Percentiles rank a stretch among this genome's conserved stretches.
phyloP scores from a whole-genome alignment of 2,888 invertebrate genomes.

The Netelia melanura region DNA sequence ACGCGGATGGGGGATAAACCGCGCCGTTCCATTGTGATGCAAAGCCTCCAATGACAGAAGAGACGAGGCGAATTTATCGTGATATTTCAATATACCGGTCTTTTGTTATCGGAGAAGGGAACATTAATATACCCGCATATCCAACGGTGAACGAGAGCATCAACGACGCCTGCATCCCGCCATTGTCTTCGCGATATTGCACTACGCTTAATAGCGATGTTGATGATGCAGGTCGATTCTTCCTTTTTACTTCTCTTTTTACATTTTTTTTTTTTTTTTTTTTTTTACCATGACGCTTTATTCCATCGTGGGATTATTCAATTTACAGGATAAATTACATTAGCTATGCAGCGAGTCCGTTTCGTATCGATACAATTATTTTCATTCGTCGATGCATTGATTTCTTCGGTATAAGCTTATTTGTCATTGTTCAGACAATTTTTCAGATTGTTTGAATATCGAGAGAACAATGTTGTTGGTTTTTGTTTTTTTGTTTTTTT shows the following conservation, averaged over 20 bases:
- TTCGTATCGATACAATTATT: background rate
- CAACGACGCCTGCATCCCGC: background rate
- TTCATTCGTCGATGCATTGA: too few species aligned
- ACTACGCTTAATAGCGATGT: background rate
- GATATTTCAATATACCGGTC: constrained; percentile 25
- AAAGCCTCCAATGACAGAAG: background rate
- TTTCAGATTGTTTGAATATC: too few species aligned
- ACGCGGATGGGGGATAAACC: background rate
- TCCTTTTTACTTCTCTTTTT: background rate
- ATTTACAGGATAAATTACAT: constrained; percentile 5
- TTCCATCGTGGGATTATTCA: constrained; percentile 15
- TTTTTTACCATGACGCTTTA: background rate
- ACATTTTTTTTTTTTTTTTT: background rate
- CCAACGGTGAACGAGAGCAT: background rate
- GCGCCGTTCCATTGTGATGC: background rate
- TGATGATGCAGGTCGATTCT: background rate
- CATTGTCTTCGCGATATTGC: constrained; percentile 15
- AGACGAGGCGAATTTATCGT: constrained; percentile 7
- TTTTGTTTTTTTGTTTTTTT: too few species aligned
- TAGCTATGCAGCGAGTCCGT: background rate
- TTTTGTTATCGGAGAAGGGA: constrained; percentile 24
- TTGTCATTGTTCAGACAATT: too few species aligned
- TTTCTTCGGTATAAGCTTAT: too few species aligned
- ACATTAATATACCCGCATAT: constrained; percentile 12
- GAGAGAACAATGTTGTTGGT: too few species aligned